Percentiles rank a stretch among this genome's conserved stretches.
Evolutionary conservation across 2,888 invertebrate species (phyloP).

Genomic region (Selenia dentaria): DNA sequence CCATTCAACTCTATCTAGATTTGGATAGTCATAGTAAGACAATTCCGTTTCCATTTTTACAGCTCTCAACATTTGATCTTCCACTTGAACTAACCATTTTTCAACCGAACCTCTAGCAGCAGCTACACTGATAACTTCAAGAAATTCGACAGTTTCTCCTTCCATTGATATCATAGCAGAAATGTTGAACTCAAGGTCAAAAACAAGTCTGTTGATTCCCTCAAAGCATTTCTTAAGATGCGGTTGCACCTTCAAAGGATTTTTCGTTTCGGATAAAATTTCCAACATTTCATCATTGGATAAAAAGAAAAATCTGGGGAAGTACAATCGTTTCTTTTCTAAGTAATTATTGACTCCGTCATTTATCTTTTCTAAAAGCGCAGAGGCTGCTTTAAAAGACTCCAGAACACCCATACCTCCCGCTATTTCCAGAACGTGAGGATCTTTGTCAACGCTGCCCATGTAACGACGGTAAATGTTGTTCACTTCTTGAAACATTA

Average conservation of each 20-base stretch:
- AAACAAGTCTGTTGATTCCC: slow-evolving; percentile 90
- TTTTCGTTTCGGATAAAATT: slow-evolving; percentile 95
- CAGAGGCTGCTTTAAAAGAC: slow-evolving; percentile 87
- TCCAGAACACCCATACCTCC: slow-evolving; percentile 88
- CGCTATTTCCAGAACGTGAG: slow-evolving; percentile 87
- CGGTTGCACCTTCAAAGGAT: slow-evolving; percentile 92
- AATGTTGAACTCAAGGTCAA: slow-evolving; percentile 89
- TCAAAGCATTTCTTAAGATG: slow-evolving; percentile 95
- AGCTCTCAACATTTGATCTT: slow-evolving; percentile 91
- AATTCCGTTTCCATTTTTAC: slow-evolving; percentile 87
- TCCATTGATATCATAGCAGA: slow-evolving; percentile 91
- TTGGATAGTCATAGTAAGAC: slow-evolving; percentile 87
- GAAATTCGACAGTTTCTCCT: slow-evolving; percentile 88
- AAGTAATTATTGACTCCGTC: slow-evolving; percentile 93
- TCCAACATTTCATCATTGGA: slow-evolving; percentile 96
- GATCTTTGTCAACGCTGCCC: slow-evolving; percentile 85
- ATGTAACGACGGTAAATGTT: slow-evolving; percentile 87
- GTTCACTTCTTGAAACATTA: slow-evolving; percentile 90
- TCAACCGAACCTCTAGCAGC: slow-evolving; percentile 93
- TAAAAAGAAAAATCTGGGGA: slow-evolving; percentile 95
- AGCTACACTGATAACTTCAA: slow-evolving; percentile 86
- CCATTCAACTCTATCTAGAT: slow-evolving; percentile 87
- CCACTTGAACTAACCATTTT: slow-evolving; percentile 93
- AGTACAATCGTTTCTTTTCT: slow-evolving; percentile 93
- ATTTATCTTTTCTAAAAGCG: slow-evolving; percentile 91